Evolutionary conservation across 2,113 vertebrate genomes (phyloP).

Genomic region (Noturus placidus): DNA sequence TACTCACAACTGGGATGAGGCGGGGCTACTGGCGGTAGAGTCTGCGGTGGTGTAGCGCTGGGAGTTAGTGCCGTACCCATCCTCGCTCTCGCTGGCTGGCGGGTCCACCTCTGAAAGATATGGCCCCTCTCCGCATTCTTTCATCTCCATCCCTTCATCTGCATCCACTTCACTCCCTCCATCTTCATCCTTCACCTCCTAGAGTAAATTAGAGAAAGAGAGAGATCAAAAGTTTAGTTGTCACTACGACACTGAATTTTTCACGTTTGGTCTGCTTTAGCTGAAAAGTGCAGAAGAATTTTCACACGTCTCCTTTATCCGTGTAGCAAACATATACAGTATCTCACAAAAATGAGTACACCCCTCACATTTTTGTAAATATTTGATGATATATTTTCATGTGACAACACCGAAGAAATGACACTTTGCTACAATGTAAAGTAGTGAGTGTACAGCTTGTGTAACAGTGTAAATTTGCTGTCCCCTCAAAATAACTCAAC

Average conservation of each 20-base stretch:
- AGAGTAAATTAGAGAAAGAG: slow-evolving; percentile 40
- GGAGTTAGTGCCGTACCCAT: slow-evolving; percentile 93
- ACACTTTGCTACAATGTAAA: no score
- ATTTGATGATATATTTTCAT: no score
- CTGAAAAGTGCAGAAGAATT: background rate
- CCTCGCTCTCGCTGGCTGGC: slow-evolving; percentile 95
- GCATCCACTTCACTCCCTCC: slow-evolving; percentile 85
- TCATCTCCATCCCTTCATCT: slow-evolving; percentile 90
- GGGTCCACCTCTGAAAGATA: slow-evolving; percentile 96
- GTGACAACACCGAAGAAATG: no score
- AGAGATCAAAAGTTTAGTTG: background rate
- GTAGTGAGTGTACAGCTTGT: no score
- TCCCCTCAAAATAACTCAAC: no score
- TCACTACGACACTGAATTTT: background rate
- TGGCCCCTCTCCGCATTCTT: slow-evolving; percentile 88
- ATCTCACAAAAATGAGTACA: no score
- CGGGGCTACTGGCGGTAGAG: slow-evolving; percentile 97
- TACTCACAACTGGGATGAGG: slow-evolving; percentile 97
- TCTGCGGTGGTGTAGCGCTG: slow-evolving; percentile 91
- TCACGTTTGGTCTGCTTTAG: no score
- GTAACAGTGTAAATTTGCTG: no score
- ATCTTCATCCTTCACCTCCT: slow-evolving; percentile 95
- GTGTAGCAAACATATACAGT: background rate
- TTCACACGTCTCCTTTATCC: background rate
- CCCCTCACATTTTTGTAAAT: no score